phyloP scores from a whole-genome alignment of 2,113 vertebrate genomes.

The Aphyosemion australe region DNA sequence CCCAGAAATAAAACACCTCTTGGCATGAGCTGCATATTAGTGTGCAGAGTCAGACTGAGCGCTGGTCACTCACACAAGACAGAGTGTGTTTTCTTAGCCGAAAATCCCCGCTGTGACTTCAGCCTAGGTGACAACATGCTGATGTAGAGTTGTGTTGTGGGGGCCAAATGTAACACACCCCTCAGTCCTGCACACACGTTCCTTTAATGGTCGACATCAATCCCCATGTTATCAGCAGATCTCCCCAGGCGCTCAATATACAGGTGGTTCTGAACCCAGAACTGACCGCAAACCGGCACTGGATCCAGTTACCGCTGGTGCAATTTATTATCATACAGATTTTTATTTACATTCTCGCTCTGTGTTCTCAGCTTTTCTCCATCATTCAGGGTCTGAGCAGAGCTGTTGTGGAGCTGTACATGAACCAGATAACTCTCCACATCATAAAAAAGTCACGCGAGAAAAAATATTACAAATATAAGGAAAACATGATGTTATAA shows the following conservation, averaged over 20 bases:
- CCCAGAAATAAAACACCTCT: conserved; percentile 22
- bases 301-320: conserved; percentile 67
- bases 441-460: conserved; percentile 34
- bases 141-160: conserved; percentile 60
- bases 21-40: conserved; percentile 54
- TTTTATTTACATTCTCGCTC: conserved; percentile 66
- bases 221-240: conserved; percentile 72
- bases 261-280: conserved; percentile 19
- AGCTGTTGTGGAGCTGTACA: conserved; percentile 42
- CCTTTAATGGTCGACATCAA: conserved; percentile 67
- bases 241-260: conserved; percentile 26
- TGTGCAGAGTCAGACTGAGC: conserved; percentile 46
- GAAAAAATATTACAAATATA: conserved; percentile 21
- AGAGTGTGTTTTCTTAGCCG: conserved; percentile 63
- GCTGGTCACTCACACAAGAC: conserved; percentile 37
- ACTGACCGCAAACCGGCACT: conserved; percentile 27
- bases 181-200: conserved; percentile 36
- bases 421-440: conserved; percentile 61
- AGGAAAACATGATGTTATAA: conserved; percentile 30
- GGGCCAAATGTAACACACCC: conserved; percentile 52
- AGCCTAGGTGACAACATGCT: conserved; percentile 72
- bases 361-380: conserved; percentile 57
- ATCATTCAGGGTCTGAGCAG: conserved; percentile 49
- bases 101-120: conserved; percentile 67
- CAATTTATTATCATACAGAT: conserved; percentile 67